Evolutionary conservation across 2,113 vertebrate genomes (phyloP), one percentile per base, ranked within the genome.

Genomic region (Syrrhaptes paradoxus): DNA sequence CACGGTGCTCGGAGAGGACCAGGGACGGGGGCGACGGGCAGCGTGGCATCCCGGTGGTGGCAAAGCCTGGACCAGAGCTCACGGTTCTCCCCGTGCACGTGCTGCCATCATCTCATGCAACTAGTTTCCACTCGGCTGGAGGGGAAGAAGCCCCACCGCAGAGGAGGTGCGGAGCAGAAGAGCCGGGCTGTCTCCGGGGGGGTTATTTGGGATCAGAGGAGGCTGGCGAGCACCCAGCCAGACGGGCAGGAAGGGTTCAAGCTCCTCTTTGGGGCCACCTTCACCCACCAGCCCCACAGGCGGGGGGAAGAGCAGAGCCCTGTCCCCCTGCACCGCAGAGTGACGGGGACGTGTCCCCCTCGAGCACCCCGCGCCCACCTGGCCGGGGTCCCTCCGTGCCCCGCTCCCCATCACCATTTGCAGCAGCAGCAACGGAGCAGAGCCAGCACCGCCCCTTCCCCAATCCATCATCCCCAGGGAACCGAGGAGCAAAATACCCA

Each of bases 381-480:
- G 4, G 19, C 41, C 11, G 5, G 19, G 57, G 15, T 36, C 18
- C 51, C 2, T 0, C 45, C 4, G 0, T 6, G 15, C 46, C 31
- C 41, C 1, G 0, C 46, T 21, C 29, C 61, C 32, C 17, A 46
- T 19, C 46, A 46, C 32, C 7, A 8, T 4, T 8, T 4, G 34
- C 54, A 31, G 24, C 86, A 58, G 32, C 6, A 7, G 9, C 62
- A 41, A 22, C 45, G 10, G 28, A 65, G 22, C 7, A 1, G 31
- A 34, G 2, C 51, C 80, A 38, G 3, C 3, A 3, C 22, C 0
- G 10, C 36, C 43, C 4, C 6, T 38, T n/a, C 34, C 70, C 49
- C 43, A 11, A 0, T 6, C 48, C 74, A 22, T 6, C 61, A 8
- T 2, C 49, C 73, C 41, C 45, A 3, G 8, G 0, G 0, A 19